These are phyloP conservation scores for Chrysoperla carnea DNA, from an alignment of 1,140 invertebrate species.

Conservation along the genomic window DNA sequence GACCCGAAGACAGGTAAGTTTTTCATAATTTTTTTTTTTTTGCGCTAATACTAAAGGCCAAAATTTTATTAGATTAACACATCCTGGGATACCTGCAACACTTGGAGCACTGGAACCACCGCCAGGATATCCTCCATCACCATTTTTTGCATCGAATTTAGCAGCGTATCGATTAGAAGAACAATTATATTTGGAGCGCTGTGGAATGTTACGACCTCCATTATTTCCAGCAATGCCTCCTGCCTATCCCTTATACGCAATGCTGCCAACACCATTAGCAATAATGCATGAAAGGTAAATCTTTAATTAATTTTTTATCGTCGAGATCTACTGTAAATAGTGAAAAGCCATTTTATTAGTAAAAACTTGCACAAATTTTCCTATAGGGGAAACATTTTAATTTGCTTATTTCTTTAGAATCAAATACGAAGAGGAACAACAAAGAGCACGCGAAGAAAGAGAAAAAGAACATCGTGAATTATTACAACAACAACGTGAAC, in stretches of 20 bases:
- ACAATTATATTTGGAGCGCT: conserved; percentile 57
- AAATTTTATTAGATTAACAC: not conserved
- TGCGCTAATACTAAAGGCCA: not conserved
- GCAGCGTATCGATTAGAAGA: conserved; percentile 41
- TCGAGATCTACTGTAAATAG: too few relatives aligned
- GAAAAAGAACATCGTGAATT: conserved; percentile 25
- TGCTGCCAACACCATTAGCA: conserved; percentile 31
- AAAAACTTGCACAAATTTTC: too few relatives aligned
- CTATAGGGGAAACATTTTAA: too few relatives aligned
- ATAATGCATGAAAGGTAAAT: conserved; percentile 40
- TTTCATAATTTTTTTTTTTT: not conserved
- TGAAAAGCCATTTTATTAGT: too few relatives aligned
- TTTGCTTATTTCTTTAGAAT: conserved; percentile 19
- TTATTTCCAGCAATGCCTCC: conserved; percentile 34
- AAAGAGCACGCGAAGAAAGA: conserved; percentile 33
- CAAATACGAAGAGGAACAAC: conserved; percentile 47
- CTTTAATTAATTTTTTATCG: not conserved
- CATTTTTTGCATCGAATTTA: conserved; percentile 20
- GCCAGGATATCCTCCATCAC: conserved; percentile 15
- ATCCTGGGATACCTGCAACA: conserved; percentile 12
- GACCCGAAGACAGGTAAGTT: conserved; percentile 44
- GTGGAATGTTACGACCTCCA: conserved; percentile 44
- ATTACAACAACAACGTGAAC: conserved; percentile 20
- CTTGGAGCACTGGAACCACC: conserved; percentile 16
- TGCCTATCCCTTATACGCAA: conserved; percentile 31